Evolutionary conservation across 1,140 invertebrate genomes (phyloP).

Genomic region (Augochlora pura): DNA sequence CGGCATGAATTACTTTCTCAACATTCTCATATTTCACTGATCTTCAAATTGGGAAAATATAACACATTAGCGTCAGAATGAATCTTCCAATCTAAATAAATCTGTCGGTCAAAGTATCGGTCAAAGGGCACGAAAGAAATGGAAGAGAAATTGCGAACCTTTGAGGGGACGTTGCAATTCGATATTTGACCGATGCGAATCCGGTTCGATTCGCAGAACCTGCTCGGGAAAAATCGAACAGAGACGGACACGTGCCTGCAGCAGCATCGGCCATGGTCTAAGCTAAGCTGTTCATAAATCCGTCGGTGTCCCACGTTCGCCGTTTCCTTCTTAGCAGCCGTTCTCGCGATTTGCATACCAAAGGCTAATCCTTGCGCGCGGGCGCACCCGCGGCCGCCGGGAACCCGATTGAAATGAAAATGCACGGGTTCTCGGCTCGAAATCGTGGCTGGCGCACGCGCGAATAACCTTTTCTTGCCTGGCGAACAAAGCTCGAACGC

Average conservation of each 20-base stretch:
- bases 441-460: not conserved
- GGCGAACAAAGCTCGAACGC: slow-evolving; percentile 59
- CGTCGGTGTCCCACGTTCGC: slow-evolving; percentile 21
- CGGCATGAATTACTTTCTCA: no score
- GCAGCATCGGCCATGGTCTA: slow-evolving; percentile 44
- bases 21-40: no score
- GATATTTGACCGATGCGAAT: no score
- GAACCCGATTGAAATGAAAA: slow-evolving; percentile 71
- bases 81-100: no score
- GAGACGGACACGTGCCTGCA: not conserved
- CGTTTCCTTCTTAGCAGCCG: slow-evolving; percentile 22
- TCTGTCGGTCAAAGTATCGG: no score
- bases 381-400: no score
- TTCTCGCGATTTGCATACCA: slow-evolving; percentile 68
- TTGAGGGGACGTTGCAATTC: no score
- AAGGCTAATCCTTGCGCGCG: slow-evolving; percentile 67
- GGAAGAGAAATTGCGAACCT: no score
- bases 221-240: not conserved
- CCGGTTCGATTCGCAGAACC: no score
- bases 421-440: slow-evolving; percentile 51
- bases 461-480: slow-evolving; percentile 43
- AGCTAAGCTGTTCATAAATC: slow-evolving; percentile 70
- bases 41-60: no score
- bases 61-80: no score
- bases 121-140: no score